Base-by-base conservation (phyloP, 2,113 vertebrate genomes). In the Patagioenas fasciata region DNA sequence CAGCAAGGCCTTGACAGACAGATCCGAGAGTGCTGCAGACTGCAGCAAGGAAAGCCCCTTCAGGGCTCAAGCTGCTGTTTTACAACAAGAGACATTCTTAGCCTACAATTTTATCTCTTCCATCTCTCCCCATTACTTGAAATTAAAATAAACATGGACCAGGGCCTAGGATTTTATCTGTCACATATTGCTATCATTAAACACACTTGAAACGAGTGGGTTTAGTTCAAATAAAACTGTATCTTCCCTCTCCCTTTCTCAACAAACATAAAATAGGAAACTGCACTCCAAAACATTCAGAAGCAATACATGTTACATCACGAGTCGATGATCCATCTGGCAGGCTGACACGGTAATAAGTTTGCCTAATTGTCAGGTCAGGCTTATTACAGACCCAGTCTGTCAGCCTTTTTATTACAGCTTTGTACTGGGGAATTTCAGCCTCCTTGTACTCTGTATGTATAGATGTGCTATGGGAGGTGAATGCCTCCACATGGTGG, bases 351-450 rank as follows among this genome's bases (percentile, higher is more conserved):
- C 6, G 24, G 95, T 96, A 97, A 97, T 97, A 97, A 97, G 92
- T 97, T 97, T 95, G 95, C 93, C 89, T 97, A 98, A 97, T 97
- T 97, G 97, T 98, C 96, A 97, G 98, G 98, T 98, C 97, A 98
- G 96, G 96, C 97, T 91, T 91, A 97, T 94, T 95, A 97, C 83
- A 97, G 93, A 97, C 93, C 69, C 89, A 94, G 93, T 48, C 95
- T 97, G 97, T 97, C 98, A 97, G 94, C 91, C 92, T 74, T 95
- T 96, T 93, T 69, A 29, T 21, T 87, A 79, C 58, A 92, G 91
- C 80, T 97, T 96, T 95, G 92, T 95, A 91, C 20, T 7, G 17
- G 62, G 71, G 80, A 92, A 95, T 85, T 93, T 93, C 95, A 96
- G 5, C 61, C 73, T 60, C 87, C 82, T 91, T 42, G 3, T 64